Base-by-base conservation (phyloP, 2,888 invertebrate genomes). In the Eupeodes luniger region DNA sequence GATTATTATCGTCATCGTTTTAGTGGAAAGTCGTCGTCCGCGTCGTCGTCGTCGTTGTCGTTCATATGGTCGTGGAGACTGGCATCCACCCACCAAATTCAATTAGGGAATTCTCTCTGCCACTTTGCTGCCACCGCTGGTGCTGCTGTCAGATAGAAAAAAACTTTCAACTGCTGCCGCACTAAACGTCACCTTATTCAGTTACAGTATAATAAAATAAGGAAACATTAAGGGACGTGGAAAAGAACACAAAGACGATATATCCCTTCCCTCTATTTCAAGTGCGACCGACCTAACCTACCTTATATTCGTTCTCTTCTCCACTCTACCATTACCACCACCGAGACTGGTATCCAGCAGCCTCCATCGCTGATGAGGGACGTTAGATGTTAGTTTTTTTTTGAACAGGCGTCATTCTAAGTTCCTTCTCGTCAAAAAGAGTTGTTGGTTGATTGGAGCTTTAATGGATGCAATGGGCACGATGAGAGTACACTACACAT, bases 121-220 rank as follows among this genome's bases (percentile, higher is more conserved):
- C 19, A 47, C 11, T 14, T 44, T 44, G 6, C 57, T 34, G 57
- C 57, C 16, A 64, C 44, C 12, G 44, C 64, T 27, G 12, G 12
- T 7, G 51, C 16, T 53, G 16, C 51, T 19, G 40, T 53, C 19
- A 9, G 44, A 44, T 40, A 49, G 40, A 36, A 27, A 59, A 59
- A 44, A 16, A 27, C 27, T 69, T 84, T 81, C 11, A 27, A 36
- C 53, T 72, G 69, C 57, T 64, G 66, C 57, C 61, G 64, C 76
- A 77, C 83, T 84, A 84, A 87, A 84, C 80, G 87, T 84, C 87
- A 87, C 84, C 84, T 87, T 74, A 87, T 87, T 81, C 87, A 84
- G 84, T 87, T 84, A 84, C 67, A 47, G 16, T 55, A 72, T 87
- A 87, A 87, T 87, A 66, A 72, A 84, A 87, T 87, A 87, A 84